phyloP scores from a whole-genome alignment of 2,113 vertebrate species.

The Anser cygnoides region DNA sequence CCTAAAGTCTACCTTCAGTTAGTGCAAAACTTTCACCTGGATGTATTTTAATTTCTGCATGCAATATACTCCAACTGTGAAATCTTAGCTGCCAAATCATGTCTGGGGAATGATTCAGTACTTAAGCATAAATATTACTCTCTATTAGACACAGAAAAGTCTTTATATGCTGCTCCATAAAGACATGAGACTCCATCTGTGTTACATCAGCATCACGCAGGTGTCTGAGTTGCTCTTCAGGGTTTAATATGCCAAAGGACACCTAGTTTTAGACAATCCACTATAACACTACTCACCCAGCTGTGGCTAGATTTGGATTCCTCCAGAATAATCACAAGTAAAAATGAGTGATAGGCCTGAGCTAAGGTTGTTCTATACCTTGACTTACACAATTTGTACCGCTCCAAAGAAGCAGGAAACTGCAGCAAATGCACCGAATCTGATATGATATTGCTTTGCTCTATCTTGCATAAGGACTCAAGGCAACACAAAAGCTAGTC shows the following conservation, averaged over 20 bases:
- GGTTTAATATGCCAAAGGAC: neutral
- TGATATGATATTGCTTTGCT: neutral
- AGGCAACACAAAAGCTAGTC: neutral
- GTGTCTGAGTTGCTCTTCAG: neutral
- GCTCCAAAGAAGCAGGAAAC: neutral
- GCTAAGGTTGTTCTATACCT: neutral
- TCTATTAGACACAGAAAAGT: neutral
- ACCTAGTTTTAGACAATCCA: neutral
- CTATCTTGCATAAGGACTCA: neutral
- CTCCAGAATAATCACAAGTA: neutral
- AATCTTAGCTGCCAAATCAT: neutral
- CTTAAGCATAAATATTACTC: neutral
- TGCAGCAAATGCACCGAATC: neutral
- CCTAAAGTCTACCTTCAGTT: neutral
- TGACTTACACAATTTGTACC: neutral
- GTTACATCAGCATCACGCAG: neutral
- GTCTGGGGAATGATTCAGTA: neutral
- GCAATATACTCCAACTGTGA: neutral
- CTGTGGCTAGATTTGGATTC: neutral
- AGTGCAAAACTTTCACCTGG: neutral
- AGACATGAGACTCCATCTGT: neutral
- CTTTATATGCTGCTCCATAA: neutral
- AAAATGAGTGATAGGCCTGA: rapidly evolving
- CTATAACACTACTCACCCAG: neutral
- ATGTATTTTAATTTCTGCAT: neutral